Evolutionary conservation across 2,888 invertebrate species (phyloP), one percentile per base, ranked within the genome.

Genomic region (Synergus laeviventris): DNA sequence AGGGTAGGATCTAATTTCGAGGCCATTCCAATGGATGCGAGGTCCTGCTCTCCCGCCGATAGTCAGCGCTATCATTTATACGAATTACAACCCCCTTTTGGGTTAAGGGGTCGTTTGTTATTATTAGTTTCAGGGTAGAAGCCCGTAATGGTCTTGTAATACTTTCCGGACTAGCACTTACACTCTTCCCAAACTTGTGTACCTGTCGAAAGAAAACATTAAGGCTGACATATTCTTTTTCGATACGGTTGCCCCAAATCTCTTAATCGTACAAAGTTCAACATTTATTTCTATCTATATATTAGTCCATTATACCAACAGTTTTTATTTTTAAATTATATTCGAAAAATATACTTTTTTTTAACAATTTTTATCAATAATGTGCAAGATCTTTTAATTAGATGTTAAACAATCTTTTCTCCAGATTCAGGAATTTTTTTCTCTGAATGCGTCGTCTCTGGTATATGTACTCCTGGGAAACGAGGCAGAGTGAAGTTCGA

Each of bases 1-100:
- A 86, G 87, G 88, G 88, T 86, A 86, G 87, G 86, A 90, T 90
- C 90, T 90, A 90, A 90, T 90, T 90, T 89, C 87, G 85, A 86
- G 89, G 86, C 88, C 87, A 89, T 90, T 89, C 86, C 88, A 86
- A 89, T 87, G 87, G 87, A 87, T 87, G 85, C 86, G 85, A 84
- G 85, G 70, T 70, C 70, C 31, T 49, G 49, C 70, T 31, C 75
- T 76, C 77, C 70, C 75, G 78, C 77, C 59, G 77, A 70, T 70
- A 77, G 78, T 83, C 83, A 82, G 81, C 82, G 87, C 88, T 84
- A 90, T 91, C 91, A 91, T 91, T 91, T 91, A 90, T 91, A 89
- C 90, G 90, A 90, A 91, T 91, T 91, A 90, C 90, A 87, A 82
- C 85, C 81, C 82, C 82, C 83, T 79, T 79, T 84, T 82, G 82